Percentiles rank a stretch among this genome's conserved stretches.
phyloP scores from a whole-genome alignment of 2,113 vertebrate genomes.

The Tamias sibiricus region DNA sequence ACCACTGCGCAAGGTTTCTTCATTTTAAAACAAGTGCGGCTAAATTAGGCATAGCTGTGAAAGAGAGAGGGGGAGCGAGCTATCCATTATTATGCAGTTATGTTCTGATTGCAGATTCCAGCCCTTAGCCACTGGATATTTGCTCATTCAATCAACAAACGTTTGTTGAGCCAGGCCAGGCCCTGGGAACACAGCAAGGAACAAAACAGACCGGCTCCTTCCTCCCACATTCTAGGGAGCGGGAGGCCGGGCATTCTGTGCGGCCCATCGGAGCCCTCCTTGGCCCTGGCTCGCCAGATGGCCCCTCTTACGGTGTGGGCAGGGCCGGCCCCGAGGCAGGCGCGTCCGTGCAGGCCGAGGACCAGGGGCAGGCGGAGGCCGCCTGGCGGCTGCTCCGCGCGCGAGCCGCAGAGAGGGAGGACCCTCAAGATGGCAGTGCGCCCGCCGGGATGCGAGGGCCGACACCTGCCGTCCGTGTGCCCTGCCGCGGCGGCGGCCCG shows the following conservation, averaged over 20 bases:
- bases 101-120: neutral
- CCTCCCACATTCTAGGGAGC: too few species aligned
- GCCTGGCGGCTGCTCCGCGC: too few species aligned
- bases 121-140: neutral
- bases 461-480: too few species aligned
- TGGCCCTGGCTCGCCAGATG: neutral
- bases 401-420: too few species aligned
- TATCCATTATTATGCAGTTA: neutral
- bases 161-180: neutral
- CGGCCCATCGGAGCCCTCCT: neutral
- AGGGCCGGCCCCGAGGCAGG: too few species aligned
- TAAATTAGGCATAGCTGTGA: neutral
- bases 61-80: too few species aligned
- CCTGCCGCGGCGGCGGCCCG: too few species aligned
- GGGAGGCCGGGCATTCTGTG: neutral
- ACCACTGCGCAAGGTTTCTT: neutral
- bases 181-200: neutral
- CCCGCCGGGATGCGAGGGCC: too few species aligned
- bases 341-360: too few species aligned
- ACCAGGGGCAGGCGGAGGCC: too few species aligned
- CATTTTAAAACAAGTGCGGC: conserved; percentile 25
- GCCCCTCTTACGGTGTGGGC: too few species aligned
- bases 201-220: too few species aligned
- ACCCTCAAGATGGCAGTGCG: neutral
- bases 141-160: neutral